Percentiles rank a stretch among this genome's conserved stretches.
Evolutionary conservation across 2,113 vertebrate species (phyloP).

Genomic region (Serinus canaria): DNA sequence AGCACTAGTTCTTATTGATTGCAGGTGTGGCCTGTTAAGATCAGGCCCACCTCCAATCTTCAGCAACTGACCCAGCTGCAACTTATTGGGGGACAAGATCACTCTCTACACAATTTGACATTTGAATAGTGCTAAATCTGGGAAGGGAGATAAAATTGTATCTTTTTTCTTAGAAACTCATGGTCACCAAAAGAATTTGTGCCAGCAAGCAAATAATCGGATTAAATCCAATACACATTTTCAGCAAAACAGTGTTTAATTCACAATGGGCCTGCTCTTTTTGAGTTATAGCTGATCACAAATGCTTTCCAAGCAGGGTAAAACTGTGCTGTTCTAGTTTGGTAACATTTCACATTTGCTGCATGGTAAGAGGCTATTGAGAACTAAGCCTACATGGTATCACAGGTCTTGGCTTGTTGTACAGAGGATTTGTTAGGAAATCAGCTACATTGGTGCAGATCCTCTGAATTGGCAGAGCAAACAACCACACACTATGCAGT

Average conservation of each 20-base stretch:
- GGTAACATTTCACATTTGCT: not conserved
- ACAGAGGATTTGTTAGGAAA: not conserved
- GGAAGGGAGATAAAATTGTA: not conserved
- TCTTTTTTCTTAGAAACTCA: not conserved
- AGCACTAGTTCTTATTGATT: no score
- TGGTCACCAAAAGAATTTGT: not conserved
- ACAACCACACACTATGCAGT: not conserved
- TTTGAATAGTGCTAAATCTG: not conserved
- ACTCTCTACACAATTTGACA: no score
- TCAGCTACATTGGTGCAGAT: not conserved
- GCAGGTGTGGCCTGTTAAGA: no score
- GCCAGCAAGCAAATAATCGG: not conserved
- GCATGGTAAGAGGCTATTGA: not conserved
- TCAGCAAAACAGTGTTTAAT: not conserved
- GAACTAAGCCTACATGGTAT: not conserved
- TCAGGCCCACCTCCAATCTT: no score
- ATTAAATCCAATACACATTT: not conserved
- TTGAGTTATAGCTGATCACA: not conserved
- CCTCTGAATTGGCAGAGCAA: not conserved
- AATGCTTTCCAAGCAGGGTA: not conserved
- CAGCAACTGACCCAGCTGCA: no score
- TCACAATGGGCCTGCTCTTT: not conserved
- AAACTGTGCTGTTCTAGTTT: not conserved
- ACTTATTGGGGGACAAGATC: no score
- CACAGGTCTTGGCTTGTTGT: not conserved